Evolutionary conservation across 2,888 invertebrate genomes (phyloP), one percentile per base, ranked within the genome.

Genomic region (Sisyra terminalis): DNA sequence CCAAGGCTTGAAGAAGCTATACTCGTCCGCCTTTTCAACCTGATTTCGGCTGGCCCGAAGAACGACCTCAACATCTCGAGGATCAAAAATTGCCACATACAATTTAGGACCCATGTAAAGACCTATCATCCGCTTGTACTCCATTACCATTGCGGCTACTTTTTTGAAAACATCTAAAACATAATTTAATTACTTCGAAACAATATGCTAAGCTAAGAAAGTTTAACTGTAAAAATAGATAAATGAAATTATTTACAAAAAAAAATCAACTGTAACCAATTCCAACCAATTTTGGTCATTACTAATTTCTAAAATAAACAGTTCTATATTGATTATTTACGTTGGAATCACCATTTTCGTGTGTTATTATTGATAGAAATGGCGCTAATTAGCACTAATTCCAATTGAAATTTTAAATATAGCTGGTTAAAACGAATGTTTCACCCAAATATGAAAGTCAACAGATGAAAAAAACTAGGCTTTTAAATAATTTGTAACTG

Each of bases 101-200:
- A 51, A 42, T 35, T 46, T 45, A 9, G 50, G 50, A 6, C 53
- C 52, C n/a, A 53, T 45, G 51, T 51, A 52, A 29, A 53, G 16
- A 11, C 47, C 49, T 5, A 49, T 40, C 37, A 52, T 15, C 40
- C 50, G 41, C 6, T 45, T 42, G 38, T 49, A 51, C 16, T 40
- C 31, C 9, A 18, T 36, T 9, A 34, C 44, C 8, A 49, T 36
- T 17, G 36, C 11, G 8, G 13, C 16, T n/a, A 49, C 29, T 18
- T 39, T 35, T 31, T 39, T 44, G 14, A 48, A 45, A 17, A 46
- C 40, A 9, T 45, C 48, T 49, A 36, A 24, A 46, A 46, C 16
- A n/a, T 16, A 3, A 15, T 11, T 13, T 13, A 24, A 24, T 24
- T 24, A 24, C 7, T 3, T 3, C 24, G 7, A 32, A 13, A 13